Base-by-base conservation (phyloP, 2,797 vertebrate species). In the Anas capensis region DNA sequence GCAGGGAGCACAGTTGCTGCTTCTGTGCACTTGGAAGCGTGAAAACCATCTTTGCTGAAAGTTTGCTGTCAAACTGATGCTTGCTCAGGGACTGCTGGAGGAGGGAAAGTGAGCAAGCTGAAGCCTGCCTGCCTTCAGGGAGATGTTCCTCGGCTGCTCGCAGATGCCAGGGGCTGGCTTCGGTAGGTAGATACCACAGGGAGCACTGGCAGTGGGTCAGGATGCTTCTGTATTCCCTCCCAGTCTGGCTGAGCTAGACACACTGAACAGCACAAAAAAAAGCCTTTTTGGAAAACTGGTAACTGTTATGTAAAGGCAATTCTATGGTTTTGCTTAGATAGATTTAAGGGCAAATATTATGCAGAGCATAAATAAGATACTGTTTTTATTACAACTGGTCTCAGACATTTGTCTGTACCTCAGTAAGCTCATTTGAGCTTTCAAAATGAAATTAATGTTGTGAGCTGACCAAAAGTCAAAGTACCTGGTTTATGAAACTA, bases 401-500 rank as follows among this genome's bases (percentile, higher is more conserved):
- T 72, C 1, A 8, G 60, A 38, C 60, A 40, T 40, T 62, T 66
- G n/a, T 38, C 17, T 56, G 9, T 29, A 19, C 13, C 57, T 81
- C 56, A 46, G 0, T 48, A 14, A 27, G 46, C n/a, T 75, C 17
- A 34, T 33, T 72, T 51, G 57, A 60, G 15, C 27, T 29, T 88
- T 73, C 10, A 60, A 38, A 44, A 75, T 16, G 10, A 64, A 42
- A 26, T 11, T 19, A 33, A 27, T 27, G 24, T 40, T 12, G 15
- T 58, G 57, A 87, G 29, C 42, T 51, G n/a, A n/a, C 27, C n/a
- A 24, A 14, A 79, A 31, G 20, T 14, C 36, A n/a, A 34, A 79
- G 34, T 23, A 17, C 13, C 16, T 3, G 1, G 15, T 16, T 44
- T 10, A 6, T 29, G 31, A 56, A 66, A n/a, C 3, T 10, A 0